phyloP scores from a whole-genome alignment of 2,888 invertebrate genomes.

The Harpagoxenus sublaevis region DNA sequence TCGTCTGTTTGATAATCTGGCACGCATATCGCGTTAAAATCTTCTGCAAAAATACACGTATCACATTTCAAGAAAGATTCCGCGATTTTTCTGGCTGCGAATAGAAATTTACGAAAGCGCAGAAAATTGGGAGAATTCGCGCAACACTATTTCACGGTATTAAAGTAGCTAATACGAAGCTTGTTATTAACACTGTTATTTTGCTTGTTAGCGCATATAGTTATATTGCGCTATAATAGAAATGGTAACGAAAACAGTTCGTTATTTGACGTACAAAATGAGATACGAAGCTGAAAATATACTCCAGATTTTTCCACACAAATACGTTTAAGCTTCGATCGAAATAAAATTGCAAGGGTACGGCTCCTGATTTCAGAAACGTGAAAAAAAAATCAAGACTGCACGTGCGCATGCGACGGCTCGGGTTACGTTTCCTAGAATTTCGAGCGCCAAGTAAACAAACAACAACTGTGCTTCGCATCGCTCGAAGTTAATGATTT shows the following conservation, averaged over 20 bases:
- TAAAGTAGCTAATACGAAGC: neutral
- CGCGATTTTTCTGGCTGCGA: neutral
- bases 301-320: neutral
- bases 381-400: neutral
- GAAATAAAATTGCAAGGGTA: neutral
- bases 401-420: neutral
- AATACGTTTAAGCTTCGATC: neutral
- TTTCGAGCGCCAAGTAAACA: neutral
- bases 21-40: neutral
- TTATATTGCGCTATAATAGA: too few species aligned
- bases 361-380: neutral
- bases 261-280: neutral
- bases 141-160: neutral
- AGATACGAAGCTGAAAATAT: neutral
- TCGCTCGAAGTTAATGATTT: neutral
- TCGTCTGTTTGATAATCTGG: neutral
- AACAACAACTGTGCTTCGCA: neutral
- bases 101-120: neutral
- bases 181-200: slow-evolving; percentile 11
- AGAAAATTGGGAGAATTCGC: neutral
- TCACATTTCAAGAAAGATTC: neutral
- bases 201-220: neutral
- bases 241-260: neutral
- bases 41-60: neutral
- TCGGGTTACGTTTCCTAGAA: neutral